Evolutionary conservation across 2,113 vertebrate genomes (phyloP).

Genomic region (Dasyornis broadbenti): DNA sequence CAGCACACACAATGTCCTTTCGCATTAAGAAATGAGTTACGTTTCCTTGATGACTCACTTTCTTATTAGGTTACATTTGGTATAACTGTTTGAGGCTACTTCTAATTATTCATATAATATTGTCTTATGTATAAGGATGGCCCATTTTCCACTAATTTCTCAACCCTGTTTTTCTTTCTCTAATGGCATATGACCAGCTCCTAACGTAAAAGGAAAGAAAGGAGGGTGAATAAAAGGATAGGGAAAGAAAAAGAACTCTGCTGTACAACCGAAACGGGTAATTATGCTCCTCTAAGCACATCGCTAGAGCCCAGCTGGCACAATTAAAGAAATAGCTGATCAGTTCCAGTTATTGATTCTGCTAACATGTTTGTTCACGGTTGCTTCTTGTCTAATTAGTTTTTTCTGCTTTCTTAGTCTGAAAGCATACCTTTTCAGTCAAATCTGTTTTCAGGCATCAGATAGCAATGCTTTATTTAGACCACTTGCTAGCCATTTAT

Average conservation of each 20-base stretch:
- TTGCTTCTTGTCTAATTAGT: constrained; percentile 81
- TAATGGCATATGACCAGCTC: constrained; percentile 56
- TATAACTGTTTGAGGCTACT: constrained; percentile 28
- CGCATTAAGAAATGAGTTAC: constrained; percentile 67
- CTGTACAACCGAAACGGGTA: constrained; percentile 51
- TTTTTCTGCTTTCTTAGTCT: constrained; percentile 77
- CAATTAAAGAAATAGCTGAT: constrained; percentile 84
- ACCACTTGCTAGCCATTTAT: constrained; percentile 46
- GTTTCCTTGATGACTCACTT: constrained; percentile 62
- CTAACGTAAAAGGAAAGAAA: constrained; percentile 42
- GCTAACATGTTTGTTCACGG: constrained; percentile 81
- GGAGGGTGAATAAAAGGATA: constrained; percentile 23
- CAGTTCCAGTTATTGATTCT: constrained; percentile 83
- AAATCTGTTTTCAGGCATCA: constrained; percentile 70
- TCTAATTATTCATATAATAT: constrained; percentile 64
- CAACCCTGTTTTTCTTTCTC: constrained; percentile 54
- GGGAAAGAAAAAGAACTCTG: constrained; percentile 49
- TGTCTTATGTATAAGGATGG: constrained; percentile 35
- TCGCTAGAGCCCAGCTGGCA: constrained; percentile 71
- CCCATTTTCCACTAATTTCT: constrained; percentile 57
- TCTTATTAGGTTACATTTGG: constrained; percentile 63
- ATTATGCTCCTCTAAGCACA: constrained; percentile 73
- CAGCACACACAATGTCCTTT: constrained; percentile 42
- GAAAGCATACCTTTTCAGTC: constrained; percentile 77
- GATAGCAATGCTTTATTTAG: constrained; percentile 58